These are phyloP conservation scores for Glyptemys insculpta DNA, from an alignment of 2,797 vertebrate species.

Conservation along the genomic window DNA sequence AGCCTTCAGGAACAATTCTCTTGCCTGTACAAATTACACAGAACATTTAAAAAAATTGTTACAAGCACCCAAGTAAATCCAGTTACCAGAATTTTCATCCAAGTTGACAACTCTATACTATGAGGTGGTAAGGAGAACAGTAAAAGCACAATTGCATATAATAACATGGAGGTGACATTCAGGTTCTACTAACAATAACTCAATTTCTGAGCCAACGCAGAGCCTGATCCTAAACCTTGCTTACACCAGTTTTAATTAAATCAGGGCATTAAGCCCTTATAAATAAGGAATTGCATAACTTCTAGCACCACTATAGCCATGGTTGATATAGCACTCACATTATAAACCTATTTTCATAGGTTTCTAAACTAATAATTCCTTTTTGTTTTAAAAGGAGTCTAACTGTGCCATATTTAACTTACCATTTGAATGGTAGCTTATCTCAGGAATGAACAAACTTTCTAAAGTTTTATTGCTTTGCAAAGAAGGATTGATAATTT, in stretches of 20 bases:
- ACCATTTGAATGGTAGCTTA: background rate
- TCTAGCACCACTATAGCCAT: background rate
- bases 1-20: conserved; percentile 95
- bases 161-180: background rate
- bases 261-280: background rate
- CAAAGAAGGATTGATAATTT: background rate
- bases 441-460: background rate
- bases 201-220: background rate
- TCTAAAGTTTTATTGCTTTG: background rate
- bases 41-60: conserved; percentile 34
- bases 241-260: background rate
- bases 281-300: background rate
- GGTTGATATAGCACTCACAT: background rate
- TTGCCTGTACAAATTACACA: conserved; percentile 85
- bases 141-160: background rate
- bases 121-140: background rate
- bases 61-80: background rate
- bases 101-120: background rate
- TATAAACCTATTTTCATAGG: background rate
- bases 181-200: background rate
- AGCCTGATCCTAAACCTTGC: background rate
- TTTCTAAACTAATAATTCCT: background rate
- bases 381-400: background rate
- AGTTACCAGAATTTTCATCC: background rate
- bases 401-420: background rate